Evolutionary conservation across 1,140 invertebrate species (phyloP).

Genomic region (Drosophila ogumai): DNA sequence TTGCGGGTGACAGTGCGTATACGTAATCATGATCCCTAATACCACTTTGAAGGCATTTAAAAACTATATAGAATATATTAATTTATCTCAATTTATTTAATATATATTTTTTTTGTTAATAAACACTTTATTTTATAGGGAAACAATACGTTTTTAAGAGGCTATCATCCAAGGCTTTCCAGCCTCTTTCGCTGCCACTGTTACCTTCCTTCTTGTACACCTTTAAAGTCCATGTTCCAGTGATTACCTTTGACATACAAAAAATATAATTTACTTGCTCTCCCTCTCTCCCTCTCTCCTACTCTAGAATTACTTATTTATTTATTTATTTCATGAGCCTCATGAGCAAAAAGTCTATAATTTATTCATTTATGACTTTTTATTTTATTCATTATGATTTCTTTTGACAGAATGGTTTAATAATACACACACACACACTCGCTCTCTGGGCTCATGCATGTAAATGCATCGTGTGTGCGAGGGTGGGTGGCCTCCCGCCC

Average conservation of each 20-base stretch:
- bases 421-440: constrained; percentile 22
- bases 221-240: constrained; percentile 12
- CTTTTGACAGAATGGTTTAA: constrained; percentile 62
- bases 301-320: constrained; percentile 54
- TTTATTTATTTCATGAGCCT: constrained; percentile 47
- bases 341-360: constrained; percentile 40
- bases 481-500: not conserved
- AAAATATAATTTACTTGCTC: constrained; percentile 50
- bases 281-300: not conserved
- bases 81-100: too few species aligned
- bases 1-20: too few species aligned
- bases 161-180: too few species aligned
- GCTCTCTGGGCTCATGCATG: constrained; percentile 35
- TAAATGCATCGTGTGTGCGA: constrained; percentile 22
- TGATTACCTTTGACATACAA: constrained; percentile 34
- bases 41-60: too few species aligned
- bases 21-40: too few species aligned
- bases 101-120: too few species aligned
- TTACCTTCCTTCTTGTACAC: too few species aligned
- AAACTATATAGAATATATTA: too few species aligned
- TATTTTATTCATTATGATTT: constrained; percentile 67
- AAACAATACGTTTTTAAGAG: too few species aligned
- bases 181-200: too few species aligned
- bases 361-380: constrained; percentile 58
- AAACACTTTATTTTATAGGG: too few species aligned